Evolutionary conservation across 2,888 invertebrate genomes (phyloP).

Genomic region (Stegophylla sp.): DNA sequence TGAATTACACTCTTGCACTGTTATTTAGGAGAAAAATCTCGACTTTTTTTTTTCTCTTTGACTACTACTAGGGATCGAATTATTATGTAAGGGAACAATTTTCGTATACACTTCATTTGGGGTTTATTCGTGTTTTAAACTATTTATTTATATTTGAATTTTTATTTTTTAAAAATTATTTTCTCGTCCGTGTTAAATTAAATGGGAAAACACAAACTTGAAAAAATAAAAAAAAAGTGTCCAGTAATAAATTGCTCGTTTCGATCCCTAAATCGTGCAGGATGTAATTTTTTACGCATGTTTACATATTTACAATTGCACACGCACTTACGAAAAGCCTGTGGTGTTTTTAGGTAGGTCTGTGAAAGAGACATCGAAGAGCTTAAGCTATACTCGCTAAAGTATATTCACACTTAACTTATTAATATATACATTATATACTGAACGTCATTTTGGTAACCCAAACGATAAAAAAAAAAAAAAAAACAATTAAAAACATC

Average conservation of each 20-base stretch:
- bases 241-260: slow-evolving; percentile 1
- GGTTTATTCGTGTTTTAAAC: slow-evolving; percentile 1
- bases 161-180: no score
- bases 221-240: not conserved
- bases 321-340: slow-evolving; percentile 45
- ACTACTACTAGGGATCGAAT: slow-evolving; percentile 45
- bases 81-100: slow-evolving; percentile 8
- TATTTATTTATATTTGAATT: not conserved
- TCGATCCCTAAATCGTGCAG: slow-evolving; percentile 37
- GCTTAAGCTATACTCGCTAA: slow-evolving; percentile 58
- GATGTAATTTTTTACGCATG: slow-evolving; percentile 39
- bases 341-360: slow-evolving; percentile 55
- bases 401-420: slow-evolving; percentile 52
- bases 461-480: slow-evolving; percentile 38
- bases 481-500: not conserved
- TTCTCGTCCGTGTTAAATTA: not conserved
- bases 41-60: slow-evolving; percentile 25
- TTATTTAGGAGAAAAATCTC: slow-evolving; percentile 23
- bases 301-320: slow-evolving; percentile 47
- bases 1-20: slow-evolving; percentile 34
- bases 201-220: not conserved
- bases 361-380: slow-evolving; percentile 50
- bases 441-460: slow-evolving; percentile 59
- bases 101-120: slow-evolving; percentile 8
- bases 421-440: slow-evolving; percentile 55